Conservation (phyloP, 2,113 vertebrate species). For the Hippocampus zosterae region DNA sequence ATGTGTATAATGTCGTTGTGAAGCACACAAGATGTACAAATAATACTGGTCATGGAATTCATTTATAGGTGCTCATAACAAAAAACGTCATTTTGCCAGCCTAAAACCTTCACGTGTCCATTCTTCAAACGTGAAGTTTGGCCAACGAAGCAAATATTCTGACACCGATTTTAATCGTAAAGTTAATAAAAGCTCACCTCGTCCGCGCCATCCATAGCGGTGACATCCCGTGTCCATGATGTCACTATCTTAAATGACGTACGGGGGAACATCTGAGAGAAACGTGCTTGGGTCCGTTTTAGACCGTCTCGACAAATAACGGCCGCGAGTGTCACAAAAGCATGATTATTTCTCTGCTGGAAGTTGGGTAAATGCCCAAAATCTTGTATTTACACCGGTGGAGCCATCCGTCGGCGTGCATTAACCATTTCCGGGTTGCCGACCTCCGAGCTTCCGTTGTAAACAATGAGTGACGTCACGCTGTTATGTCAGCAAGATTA, state of each 20-base stretch:
- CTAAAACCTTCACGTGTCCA: too few relatives aligned
- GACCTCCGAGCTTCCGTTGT: not conserved
- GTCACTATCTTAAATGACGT: not conserved
- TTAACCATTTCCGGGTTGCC: not conserved
- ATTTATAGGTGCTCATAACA: too few relatives aligned
- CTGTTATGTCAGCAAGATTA: too few relatives aligned
- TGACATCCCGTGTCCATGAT: not conserved
- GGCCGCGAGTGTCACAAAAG: not conserved
- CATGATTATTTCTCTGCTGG: not conserved
- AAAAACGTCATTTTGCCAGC: too few relatives aligned
- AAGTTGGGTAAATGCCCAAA: not conserved
- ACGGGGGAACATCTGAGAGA: not conserved
- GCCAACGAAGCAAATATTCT: not conserved
- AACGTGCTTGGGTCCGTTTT: not conserved
- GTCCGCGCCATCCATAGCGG: slow-evolving; percentile 1
- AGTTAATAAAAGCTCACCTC: not conserved
- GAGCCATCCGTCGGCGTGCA: not conserved
- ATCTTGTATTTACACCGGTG: not conserved
- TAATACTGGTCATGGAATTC: too few relatives aligned
- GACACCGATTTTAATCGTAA: not conserved
- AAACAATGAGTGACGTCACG: not conserved
- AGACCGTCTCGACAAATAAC: not conserved
- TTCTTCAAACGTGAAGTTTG: not conserved
- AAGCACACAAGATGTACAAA: too few relatives aligned
- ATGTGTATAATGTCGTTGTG: too few relatives aligned